Base-by-base conservation (phyloP, 2,113 vertebrate species). In the Rattus norvegicus region DNA sequence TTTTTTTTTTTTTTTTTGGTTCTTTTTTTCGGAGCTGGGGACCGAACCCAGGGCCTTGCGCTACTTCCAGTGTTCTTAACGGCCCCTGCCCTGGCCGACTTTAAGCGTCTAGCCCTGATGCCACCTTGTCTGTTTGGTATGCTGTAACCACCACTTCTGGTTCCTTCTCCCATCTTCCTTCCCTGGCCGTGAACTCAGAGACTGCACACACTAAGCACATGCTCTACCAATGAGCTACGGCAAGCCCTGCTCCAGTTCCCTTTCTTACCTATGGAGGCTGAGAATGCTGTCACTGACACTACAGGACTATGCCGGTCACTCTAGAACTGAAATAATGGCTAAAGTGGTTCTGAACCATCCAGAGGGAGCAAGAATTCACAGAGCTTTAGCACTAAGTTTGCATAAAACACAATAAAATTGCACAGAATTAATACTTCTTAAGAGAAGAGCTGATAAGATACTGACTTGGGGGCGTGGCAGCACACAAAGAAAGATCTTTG, bases 341-440 rank as follows among this genome's bases (percentile, higher is more conserved):
- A 93, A 92, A 97, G 95, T 80, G 86, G 22, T 19, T 94, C 70
- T 81, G 89, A 96, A 92, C 67, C 96, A 86, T 79, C 70, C 65
- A 65, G 75, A 97, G 47, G 91, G 10, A 92, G 67, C 61, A 97
- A 52, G 95, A 93, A 97, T 85, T 92, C 90, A 95, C 30, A 95
- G 77, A 65, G 88, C 94, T 93, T 97, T 91, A 87, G 96, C 19
- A 97, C 61, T 70, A 93, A 96, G 95, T 84, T 95, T 75, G 49
- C 94, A 92, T 97, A 95, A 97, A 96, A 95, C 63, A 94, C 69
- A 94, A 95, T 79, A 97, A 97, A 97, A 81, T 91, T 80, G 86
- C 85, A 95, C 0, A 92, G 92, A 97, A 97, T 97, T 95, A 97
- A 95, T 63, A 95, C 86, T 91, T 95, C 86, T 89, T 61, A 92